Base-by-base conservation (phyloP, 2,797 vertebrate genomes). In the Phalloptychus januarius region DNA sequence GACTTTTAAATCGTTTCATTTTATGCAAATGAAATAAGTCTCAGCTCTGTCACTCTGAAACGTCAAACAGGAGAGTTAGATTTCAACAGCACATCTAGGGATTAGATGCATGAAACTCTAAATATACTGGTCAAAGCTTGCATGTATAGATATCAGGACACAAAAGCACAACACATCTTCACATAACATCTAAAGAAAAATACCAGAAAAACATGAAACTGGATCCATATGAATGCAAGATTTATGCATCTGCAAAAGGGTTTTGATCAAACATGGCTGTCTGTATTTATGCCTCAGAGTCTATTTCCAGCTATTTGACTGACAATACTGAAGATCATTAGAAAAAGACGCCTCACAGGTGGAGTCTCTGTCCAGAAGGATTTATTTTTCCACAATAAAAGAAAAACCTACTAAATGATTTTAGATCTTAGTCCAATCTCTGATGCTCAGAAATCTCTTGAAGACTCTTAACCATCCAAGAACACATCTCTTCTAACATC, bases 131-230 rank as follows among this genome's bases (percentile, higher is more conserved):
- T 71, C 42, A 28, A 28, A 44, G 0, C 2, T 28, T 28, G 16
- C 18, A 16, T 18, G 0, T 44, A 44, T 70, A 42, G 23, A 45
- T 28, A 7, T n/a, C 2, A 40, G 11, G 36, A 36, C 36, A 36
- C 5, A 52, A n/a, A 23, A 52, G 11, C 11, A 0, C 11, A 18
- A 25, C 11, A 50, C 46, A 72, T 38, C 36, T 13, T 40, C 33
- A 38, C 23, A 3, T 7, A 13, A 54, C 7, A 23, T n/a, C 36
- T 38, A n/a, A 63, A 28, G 54, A 56, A 33, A 67, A 46, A 50
- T 15, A 75, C 42, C 56, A 20, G 50, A n/a, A 42, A 74, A 58
- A 58, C 38, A 58, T 74, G 56, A n/a, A 36, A 69, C 11, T 36
- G 15, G 23, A 18, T 65, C 25, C 38, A n/a, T 12, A 16, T 76